phyloP scores from a whole-genome alignment of 2,888 invertebrate genomes.

The Hofmannophila pseudospretella region DNA sequence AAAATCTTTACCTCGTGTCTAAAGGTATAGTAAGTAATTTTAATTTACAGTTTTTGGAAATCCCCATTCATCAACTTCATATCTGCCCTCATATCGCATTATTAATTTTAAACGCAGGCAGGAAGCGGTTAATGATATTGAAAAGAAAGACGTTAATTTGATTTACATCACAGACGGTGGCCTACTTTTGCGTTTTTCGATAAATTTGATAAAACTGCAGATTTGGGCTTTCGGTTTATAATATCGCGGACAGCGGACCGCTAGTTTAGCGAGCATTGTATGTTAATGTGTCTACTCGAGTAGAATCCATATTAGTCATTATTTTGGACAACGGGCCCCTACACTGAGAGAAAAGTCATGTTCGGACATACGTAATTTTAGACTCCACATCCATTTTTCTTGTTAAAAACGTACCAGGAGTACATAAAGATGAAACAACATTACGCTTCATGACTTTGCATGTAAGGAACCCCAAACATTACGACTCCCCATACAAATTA shows the following conservation, averaged over 20 bases:
- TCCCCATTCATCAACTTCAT: slow-evolving; percentile 27
- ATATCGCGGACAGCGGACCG: slow-evolving; percentile 32
- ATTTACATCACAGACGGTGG: slow-evolving; percentile 30
- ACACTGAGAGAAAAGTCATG: too few species aligned
- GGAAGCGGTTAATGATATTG: slow-evolving; percentile 30
- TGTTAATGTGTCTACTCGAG: slow-evolving; percentile 35
- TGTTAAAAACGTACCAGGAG: too few species aligned
- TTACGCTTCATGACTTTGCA: too few species aligned
- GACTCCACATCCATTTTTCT: too few species aligned
- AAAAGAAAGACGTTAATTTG: slow-evolving; percentile 33
- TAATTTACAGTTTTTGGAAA: slow-evolving; percentile 13
- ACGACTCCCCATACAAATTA: too few species aligned
- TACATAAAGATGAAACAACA: too few species aligned
- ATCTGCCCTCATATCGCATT: slow-evolving; percentile 18
- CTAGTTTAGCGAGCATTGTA: slow-evolving; percentile 43
- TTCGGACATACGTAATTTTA: too few species aligned
- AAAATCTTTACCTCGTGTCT: not conserved
- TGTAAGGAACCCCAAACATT: too few species aligned
- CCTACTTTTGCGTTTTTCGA: slow-evolving; percentile 22
- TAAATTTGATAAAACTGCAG: slow-evolving; percentile 23
- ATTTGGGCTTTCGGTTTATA: slow-evolving; percentile 30
- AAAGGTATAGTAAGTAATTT: slow-evolving; percentile 11
- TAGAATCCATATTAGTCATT: slow-evolving; percentile 26
- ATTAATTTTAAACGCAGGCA: slow-evolving; percentile 26
- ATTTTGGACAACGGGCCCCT: slow-evolving; percentile 22